Evolutionary conservation across 1,140 invertebrate species (phyloP).

Genomic region (Neodiprion fabricii): DNA sequence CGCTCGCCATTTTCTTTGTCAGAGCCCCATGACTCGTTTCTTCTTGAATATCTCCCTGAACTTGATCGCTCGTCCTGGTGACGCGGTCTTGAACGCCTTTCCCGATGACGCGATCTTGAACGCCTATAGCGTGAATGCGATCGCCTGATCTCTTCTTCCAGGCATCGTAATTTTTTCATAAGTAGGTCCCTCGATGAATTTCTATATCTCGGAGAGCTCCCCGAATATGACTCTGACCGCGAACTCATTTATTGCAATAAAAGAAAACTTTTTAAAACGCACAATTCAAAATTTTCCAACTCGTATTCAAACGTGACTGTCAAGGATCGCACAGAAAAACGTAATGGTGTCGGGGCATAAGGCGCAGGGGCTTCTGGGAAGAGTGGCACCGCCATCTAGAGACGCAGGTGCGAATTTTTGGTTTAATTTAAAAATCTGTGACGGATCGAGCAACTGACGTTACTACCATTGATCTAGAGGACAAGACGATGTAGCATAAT

Average conservation of each 20-base stretch:
- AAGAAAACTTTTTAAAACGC: slow-evolving; percentile 13
- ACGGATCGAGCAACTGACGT: slow-evolving; percentile 24
- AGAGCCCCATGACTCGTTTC: slow-evolving; percentile 10
- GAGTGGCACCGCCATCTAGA: slow-evolving; percentile 8
- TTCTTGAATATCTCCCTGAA: neutral
- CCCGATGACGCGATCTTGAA: slow-evolving; percentile 4
- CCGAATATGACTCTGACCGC: neutral
- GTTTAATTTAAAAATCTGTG: slow-evolving; percentile 6
- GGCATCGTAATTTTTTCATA: neutral
- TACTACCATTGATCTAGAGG: slow-evolving; percentile 20
- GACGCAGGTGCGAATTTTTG: slow-evolving; percentile 9
- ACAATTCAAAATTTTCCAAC: slow-evolving; percentile 17
- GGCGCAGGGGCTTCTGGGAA: slow-evolving; percentile 16
- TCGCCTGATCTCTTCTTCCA: neutral
- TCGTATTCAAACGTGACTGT: slow-evolving; percentile 18
- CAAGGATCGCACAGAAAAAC: slow-evolving; percentile 26
- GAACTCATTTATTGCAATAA: slow-evolving; percentile 1
- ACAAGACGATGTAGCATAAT: slow-evolving; percentile 30
- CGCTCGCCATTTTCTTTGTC: slow-evolving; percentile 19
- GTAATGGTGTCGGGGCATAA: slow-evolving; percentile 22
- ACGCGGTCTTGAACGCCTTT: slow-evolving; percentile 19
- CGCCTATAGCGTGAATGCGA: neutral
- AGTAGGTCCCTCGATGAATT: neutral
- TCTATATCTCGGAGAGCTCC: slow-evolving; percentile 3
- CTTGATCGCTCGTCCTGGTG: slow-evolving; percentile 13